phyloP scores from a whole-genome alignment of 2,113 vertebrate species.

The Blennius ocellaris region DNA sequence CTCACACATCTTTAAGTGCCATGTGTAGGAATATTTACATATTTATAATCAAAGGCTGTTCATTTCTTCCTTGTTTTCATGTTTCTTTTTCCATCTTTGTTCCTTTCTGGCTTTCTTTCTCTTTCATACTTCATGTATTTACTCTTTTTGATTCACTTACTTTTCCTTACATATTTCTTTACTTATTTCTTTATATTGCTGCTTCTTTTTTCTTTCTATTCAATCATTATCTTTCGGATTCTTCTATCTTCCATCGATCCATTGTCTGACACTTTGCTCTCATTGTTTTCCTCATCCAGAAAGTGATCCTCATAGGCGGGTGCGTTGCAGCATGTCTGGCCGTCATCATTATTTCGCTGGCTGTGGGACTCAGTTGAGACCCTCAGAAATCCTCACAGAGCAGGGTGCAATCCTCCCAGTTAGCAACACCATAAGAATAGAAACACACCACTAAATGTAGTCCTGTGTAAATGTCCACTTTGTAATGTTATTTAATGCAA shows the following conservation, averaged over 20 bases:
- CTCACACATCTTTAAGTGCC: background rate
- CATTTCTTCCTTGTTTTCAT: background rate
- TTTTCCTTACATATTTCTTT: background rate
- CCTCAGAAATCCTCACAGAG: constrained; percentile 13
- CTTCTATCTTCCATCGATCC: background rate
- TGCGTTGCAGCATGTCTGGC: constrained; percentile 72
- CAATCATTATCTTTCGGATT: background rate
- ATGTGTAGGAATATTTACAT: background rate
- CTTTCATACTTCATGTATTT: background rate
- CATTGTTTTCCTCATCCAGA: constrained; percentile 69
- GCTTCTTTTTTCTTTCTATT: background rate
- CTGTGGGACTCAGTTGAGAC: constrained; percentile 75
- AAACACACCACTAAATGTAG: background rate
- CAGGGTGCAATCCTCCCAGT: background rate
- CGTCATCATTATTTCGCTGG: constrained; percentile 78
- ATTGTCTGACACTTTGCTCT: constrained; percentile 32
- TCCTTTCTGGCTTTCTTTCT: background rate
- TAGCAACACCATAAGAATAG: background rate
- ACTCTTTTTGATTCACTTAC: background rate
- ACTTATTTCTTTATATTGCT: background rate
- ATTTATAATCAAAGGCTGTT: background rate
- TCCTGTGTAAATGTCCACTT: constrained; percentile 1
- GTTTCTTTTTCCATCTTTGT: background rate
- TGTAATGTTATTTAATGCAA: background rate
- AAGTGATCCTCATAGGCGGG: constrained; percentile 78